A percentile compares a stretch with the other conserved stretches of the same genome.
Conservation (phyloP, 1,140 invertebrate genomes). For the Acromyrmex heyeri region DNA sequence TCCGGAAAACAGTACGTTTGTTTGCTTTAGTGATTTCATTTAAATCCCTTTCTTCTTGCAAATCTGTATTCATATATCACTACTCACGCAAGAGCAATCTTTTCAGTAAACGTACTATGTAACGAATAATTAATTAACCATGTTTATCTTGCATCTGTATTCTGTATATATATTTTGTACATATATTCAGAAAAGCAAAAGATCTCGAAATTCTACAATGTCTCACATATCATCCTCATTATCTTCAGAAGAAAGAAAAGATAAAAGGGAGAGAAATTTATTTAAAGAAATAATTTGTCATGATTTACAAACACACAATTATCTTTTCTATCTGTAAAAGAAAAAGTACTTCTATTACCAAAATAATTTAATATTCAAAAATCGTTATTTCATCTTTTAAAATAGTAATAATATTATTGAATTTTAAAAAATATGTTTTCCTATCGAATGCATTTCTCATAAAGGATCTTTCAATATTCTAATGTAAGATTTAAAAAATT, state of each 20-base stretch:
- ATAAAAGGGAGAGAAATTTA: neutral
- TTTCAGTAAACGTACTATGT: neutral
- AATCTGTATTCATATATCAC: slow-evolving; percentile 1
- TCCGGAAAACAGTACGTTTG: slow-evolving; percentile 29
- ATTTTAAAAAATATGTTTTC: neutral
- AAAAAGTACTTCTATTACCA: too few species aligned
- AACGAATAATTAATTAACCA: slow-evolving; percentile 23
- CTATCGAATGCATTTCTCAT: neutral
- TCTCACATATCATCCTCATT: neutral
- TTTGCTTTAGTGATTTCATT: slow-evolving; percentile 27
- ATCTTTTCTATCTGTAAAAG: neutral
- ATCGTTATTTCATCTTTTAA: neutral
- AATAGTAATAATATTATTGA: neutral
- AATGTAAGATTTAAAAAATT: neutral
- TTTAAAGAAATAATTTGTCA: neutral
- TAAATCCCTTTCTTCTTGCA: slow-evolving; percentile 24
- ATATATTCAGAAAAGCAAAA: neutral
- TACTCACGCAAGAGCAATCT: slow-evolving; percentile 22
- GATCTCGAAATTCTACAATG: neutral
- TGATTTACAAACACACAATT: neutral
- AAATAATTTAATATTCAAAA: neutral
- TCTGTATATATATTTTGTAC: neutral
- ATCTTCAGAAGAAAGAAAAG: neutral
- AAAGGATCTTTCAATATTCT: neutral
- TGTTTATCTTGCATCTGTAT: neutral